Conservation (phyloP, 2,113 vertebrate species). For the Elachura formosa region DNA sequence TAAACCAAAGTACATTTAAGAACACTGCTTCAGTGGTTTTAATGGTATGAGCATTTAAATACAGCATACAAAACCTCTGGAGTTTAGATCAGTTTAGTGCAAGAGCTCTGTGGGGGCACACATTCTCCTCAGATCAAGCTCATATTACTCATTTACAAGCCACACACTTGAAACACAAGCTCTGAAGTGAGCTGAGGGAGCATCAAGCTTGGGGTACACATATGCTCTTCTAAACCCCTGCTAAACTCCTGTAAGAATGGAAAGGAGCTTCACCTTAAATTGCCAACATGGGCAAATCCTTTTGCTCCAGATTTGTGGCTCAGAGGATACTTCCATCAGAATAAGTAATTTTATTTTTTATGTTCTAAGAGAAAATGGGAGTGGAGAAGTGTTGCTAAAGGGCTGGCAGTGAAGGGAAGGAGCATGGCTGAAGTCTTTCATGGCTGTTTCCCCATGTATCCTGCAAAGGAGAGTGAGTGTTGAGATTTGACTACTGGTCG, state of each 20-base stretch:
- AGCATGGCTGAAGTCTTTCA: background rate
- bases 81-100: background rate
- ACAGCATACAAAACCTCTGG: background rate
- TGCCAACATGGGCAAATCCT: background rate
- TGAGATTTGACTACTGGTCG: background rate
- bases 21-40: background rate
- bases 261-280: background rate
- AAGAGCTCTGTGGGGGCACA: background rate
- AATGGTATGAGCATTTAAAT: background rate
- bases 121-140: background rate
- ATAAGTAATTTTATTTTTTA: background rate
- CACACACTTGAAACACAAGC: background rate
- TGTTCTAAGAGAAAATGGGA: background rate
- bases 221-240: background rate
- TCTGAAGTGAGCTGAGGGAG: background rate
- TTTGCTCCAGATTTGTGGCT: background rate
- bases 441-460: fast-evolving
- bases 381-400: background rate
- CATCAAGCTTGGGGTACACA: background rate
- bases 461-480: background rate
- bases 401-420: background rate
- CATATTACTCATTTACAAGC: background rate
- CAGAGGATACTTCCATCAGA: background rate
- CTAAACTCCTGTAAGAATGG: background rate
- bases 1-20: background rate